phyloP scores from a whole-genome alignment of 1,140 invertebrate genomes.

The Philotrypesis tridentata region DNA sequence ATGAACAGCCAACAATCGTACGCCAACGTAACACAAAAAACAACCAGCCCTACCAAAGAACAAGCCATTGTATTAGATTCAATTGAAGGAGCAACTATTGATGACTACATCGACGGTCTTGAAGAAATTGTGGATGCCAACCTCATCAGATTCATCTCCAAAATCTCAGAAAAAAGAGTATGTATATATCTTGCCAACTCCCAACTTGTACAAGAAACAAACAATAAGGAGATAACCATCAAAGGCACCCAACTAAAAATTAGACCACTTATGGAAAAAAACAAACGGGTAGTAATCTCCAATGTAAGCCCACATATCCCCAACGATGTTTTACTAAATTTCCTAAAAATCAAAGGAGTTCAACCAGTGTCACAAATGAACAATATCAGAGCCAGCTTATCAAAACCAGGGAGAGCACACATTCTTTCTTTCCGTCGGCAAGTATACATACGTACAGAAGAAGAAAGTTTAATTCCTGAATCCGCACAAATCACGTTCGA shows the following conservation, averaged over 20 bases:
- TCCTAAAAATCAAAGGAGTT: not conserved
- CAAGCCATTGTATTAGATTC: not conserved
- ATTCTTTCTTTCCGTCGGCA: constrained; percentile 1
- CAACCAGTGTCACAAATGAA: not conserved
- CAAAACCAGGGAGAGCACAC: not conserved
- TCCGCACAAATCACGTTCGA: not conserved
- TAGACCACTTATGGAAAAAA: constrained; percentile 9
- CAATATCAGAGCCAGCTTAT: not conserved
- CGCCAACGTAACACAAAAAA: too few species aligned
- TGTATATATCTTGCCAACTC: not conserved
- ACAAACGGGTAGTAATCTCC: constrained; percentile 22
- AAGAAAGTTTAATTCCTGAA: not conserved
- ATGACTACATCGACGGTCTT: not conserved
- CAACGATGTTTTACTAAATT: not conserved
- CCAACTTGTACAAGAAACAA: not conserved
- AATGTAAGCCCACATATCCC: not conserved
- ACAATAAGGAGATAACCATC: not conserved
- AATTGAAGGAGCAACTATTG: not conserved
- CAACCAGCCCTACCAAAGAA: not conserved
- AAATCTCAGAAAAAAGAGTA: not conserved
- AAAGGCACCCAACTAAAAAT: not conserved
- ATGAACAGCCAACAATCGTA: too few species aligned
- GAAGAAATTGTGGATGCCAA: not conserved
- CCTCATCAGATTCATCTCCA: not conserved
- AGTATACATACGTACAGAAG: constrained; percentile 8